Evolutionary conservation across 2,888 invertebrate genomes (phyloP), one percentile per base, ranked within the genome.

Genomic region (Fissipunctia ypsillon): DNA sequence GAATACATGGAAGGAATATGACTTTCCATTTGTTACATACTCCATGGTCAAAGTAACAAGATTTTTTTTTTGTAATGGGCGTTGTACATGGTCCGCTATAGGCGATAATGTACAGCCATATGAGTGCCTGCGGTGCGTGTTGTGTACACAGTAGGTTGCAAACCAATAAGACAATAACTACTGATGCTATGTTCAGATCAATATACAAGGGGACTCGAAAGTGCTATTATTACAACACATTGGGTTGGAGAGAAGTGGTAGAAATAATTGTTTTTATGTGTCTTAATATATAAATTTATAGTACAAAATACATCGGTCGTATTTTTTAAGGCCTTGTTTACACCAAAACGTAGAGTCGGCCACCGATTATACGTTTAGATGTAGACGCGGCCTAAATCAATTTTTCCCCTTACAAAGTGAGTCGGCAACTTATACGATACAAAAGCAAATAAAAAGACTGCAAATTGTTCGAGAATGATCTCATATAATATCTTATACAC

Each of bases 401-500:
- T 25, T 22, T 43, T 28, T 2, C 5, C 4, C 35, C 9, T 16
- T 3, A 22, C 43, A 43, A 22, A 43, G 10, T n/a, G 19, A 22
- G 28, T n/a, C 28, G 2, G 16, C 67, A 76, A 41, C 28, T 28
- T 57, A 52, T 5, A 64, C 31, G 45, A 22, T 54, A 41, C 45
- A 77, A 87, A 84, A 85, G 83, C 66, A 82, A 80, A 82, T 87
- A 91, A 84, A 84, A 86, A 87, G 54, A 76, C 85, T 60, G 45
- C 25, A 80, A 7, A 73, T 80, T 86, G 81, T 87, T 94, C 90
- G 93, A 93, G 94, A 95, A 94, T 91, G 89, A 90, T 92, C 92
- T 93, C 93, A 91, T 95, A 94, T 95, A 95, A 94, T 95, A 92
- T 92, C 90, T 92, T 93, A 92, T 84, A 89, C 64, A 81, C 83